Percentiles rank a stretch among this genome's conserved stretches.
phyloP scores from a whole-genome alignment of 2,888 invertebrate species.

The Caenorhabditis panamensis region DNA sequence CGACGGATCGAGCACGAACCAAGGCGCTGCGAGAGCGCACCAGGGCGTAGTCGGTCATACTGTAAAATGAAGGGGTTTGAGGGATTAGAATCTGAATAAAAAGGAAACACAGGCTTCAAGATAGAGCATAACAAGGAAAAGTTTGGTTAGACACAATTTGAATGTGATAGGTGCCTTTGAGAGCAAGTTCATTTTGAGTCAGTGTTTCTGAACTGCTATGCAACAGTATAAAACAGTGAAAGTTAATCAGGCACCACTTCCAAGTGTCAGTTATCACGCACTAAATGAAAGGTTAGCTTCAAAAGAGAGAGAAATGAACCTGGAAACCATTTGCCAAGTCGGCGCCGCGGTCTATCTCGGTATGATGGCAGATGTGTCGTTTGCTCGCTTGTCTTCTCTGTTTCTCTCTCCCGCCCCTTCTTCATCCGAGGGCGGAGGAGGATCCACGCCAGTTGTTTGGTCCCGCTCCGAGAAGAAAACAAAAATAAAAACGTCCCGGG shows the following conservation, averaged over 20 bases:
- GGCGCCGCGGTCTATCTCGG: constrained; percentile 23
- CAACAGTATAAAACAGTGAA: too few relatives aligned
- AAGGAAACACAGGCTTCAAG: too few relatives aligned
- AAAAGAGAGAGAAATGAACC: constrained; percentile 38
- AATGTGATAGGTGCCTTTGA: too few relatives aligned
- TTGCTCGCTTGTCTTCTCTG: constrained; percentile 28
- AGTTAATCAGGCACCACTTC: too few relatives aligned
- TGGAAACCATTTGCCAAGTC: constrained; percentile 52
- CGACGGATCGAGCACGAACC: constrained; percentile 69
- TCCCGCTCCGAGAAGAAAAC: constrained; percentile 52
- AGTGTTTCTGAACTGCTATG: too few relatives aligned
- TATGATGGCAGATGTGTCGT: constrained; percentile 43
- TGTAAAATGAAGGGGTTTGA: constrained; percentile 39
- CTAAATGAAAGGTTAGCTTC: neutral
- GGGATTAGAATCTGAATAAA: neutral
- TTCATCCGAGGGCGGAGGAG: constrained; percentile 40
- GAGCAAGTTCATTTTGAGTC: too few relatives aligned
- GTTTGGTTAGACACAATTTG: too few relatives aligned
- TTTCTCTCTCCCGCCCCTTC: constrained; percentile 15
- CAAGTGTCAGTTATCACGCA: neutral
- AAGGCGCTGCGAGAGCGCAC: constrained; percentile 75
- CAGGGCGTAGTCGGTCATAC: constrained; percentile 74
- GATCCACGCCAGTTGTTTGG: constrained; percentile 55
- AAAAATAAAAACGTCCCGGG: constrained; percentile 41
- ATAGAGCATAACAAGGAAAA: too few relatives aligned